Conservation (phyloP, 2,888 invertebrate genomes). For the Ophion ventricosus region DNA sequence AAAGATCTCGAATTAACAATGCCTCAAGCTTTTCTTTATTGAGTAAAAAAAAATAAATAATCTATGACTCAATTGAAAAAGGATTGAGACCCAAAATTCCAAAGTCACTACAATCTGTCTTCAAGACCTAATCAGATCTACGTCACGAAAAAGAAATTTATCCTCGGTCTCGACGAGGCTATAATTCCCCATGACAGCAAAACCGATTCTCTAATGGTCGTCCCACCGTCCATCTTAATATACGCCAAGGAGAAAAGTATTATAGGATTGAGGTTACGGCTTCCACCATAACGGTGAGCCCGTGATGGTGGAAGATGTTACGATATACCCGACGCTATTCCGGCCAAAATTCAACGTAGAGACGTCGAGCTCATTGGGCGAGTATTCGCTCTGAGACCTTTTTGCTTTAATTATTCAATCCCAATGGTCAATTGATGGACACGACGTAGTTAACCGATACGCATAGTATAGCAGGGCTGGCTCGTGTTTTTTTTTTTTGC, state of each 20-base stretch:
- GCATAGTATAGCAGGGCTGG: constrained; percentile 4
- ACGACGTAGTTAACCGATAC: constrained; percentile 53
- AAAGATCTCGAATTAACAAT: too few species aligned
- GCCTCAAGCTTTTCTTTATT: too few species aligned
- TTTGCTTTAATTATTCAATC: constrained; percentile 73
- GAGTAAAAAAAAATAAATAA: too few species aligned
- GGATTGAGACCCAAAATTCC: too few species aligned
- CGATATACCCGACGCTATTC: constrained; percentile 8
- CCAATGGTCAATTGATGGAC: constrained; percentile 70
- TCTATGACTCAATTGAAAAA: too few species aligned
- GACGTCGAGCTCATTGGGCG: constrained; percentile 18
- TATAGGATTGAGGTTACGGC: neutral
- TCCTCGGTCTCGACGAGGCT: neutral
- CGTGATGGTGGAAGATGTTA: too few species aligned
- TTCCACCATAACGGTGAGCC: too few species aligned
- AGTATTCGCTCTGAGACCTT: constrained; percentile 37
- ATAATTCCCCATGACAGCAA: constrained; percentile 16
- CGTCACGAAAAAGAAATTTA: neutral
- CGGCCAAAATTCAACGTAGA: constrained; percentile 31
- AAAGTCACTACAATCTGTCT: neutral
- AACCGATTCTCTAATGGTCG: constrained; percentile 5
- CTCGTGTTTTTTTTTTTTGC: constrained; percentile 17
- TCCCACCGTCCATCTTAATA: constrained; percentile 50
- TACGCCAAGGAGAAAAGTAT: neutral
- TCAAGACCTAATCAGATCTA: neutral